These are phyloP conservation scores for Hybos culiciformis DNA, from an alignment of 2,888 invertebrate genomes.

Conservation along the genomic window DNA sequence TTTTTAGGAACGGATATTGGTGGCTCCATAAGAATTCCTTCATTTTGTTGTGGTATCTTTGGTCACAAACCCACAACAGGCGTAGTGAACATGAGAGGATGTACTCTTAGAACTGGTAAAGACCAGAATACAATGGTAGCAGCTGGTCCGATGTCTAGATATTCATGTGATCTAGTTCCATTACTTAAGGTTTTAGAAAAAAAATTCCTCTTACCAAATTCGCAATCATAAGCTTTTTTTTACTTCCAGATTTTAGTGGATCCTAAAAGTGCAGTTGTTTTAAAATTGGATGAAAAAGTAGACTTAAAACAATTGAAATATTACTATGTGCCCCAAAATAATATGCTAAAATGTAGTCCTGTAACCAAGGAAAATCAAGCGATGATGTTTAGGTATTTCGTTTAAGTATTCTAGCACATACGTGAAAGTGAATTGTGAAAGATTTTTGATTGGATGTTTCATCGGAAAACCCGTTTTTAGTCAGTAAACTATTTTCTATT, in stretches of 20 bases:
- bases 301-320: slow-evolving; percentile 53
- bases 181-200: slow-evolving; percentile 47
- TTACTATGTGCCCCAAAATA: slow-evolving; percentile 64
- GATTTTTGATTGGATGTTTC: too few species aligned
- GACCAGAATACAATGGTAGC: slow-evolving; percentile 63
- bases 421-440: too few species aligned
- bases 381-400: slow-evolving; percentile 45
- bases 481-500: too few species aligned
- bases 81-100: slow-evolving; percentile 43
- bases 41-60: slow-evolving; percentile 73
- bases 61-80: slow-evolving; percentile 65
- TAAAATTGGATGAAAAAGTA: slow-evolving; percentile 47
- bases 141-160: slow-evolving; percentile 69
- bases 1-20: slow-evolving; percentile 72
- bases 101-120: slow-evolving; percentile 55
- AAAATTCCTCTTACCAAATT: background rate
- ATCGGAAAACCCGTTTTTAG: too few species aligned
- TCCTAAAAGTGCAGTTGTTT: slow-evolving; percentile 38
- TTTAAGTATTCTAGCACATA: too few species aligned
- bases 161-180: slow-evolving; percentile 65
- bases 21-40: slow-evolving; percentile 86
- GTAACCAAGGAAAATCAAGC: slow-evolving; percentile 51
- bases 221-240: background rate
- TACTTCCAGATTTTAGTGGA: slow-evolving; percentile 22
- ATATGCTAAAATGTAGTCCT: slow-evolving; percentile 58